Evolutionary conservation across 2,888 invertebrate genomes (phyloP).

Genomic region (Nemapogon koenigi): DNA sequence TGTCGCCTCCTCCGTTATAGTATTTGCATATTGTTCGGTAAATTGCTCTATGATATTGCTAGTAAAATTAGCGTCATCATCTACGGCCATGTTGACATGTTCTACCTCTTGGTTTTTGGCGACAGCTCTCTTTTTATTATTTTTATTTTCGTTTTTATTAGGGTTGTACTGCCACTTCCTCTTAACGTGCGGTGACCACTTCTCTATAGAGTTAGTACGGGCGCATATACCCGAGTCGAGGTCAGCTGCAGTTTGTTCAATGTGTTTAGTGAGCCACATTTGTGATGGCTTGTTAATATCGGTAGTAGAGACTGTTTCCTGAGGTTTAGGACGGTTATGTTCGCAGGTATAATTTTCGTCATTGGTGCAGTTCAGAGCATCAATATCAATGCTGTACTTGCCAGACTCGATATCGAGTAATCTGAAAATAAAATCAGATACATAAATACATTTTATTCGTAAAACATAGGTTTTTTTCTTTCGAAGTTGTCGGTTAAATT

Average conservation of each 20-base stretch:
- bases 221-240: slow-evolving; percentile 37
- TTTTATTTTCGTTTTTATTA: slow-evolving; percentile 21
- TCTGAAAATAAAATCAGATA: slow-evolving; percentile 30
- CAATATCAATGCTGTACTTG: slow-evolving; percentile 42
- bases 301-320: slow-evolving; percentile 16
- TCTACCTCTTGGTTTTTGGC: slow-evolving; percentile 6
- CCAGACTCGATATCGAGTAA: slow-evolving; percentile 47
- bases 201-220: slow-evolving; percentile 37
- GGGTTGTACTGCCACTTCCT: slow-evolving; percentile 38
- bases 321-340: slow-evolving; percentile 31
- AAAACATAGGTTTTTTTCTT: too few species aligned
- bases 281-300: slow-evolving; percentile 21
- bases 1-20: slow-evolving; percentile 1
- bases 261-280: slow-evolving; percentile 22
- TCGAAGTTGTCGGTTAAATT: too few species aligned
- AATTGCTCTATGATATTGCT: not conserved
- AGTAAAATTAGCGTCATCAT: slow-evolving; percentile 17
- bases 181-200: slow-evolving; percentile 40
- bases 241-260: slow-evolving; percentile 24
- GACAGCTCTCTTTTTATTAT: slow-evolving; percentile 14
- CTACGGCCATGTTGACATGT: slow-evolving; percentile 15
- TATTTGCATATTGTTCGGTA: slow-evolving; percentile 10
- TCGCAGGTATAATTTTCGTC: slow-evolving; percentile 42
- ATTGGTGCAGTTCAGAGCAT: slow-evolving; percentile 43
- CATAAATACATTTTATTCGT: too few species aligned